These are phyloP conservation scores for Teinopalpus imperialis DNA, from an alignment of 2,888 invertebrate genomes.

Conservation along the genomic window DNA sequence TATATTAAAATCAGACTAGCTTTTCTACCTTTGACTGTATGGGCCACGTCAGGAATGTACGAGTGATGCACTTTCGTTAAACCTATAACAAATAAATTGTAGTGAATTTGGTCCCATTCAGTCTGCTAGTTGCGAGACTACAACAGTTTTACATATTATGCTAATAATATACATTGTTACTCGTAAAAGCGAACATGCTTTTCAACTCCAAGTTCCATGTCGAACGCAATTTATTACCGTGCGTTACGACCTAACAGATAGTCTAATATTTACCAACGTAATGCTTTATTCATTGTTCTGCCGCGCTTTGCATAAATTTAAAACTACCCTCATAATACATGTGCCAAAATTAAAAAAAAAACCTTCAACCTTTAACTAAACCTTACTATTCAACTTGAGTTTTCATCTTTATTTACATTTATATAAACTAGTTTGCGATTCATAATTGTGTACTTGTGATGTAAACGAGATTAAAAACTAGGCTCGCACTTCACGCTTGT, in stretches of 20 bases:
- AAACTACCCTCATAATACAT: slow-evolving; percentile 35
- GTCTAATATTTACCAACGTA: slow-evolving; percentile 34
- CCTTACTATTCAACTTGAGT: no score
- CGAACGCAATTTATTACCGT: slow-evolving; percentile 27
- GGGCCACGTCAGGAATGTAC: no score
- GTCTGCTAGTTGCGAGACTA: slow-evolving; percentile 28
- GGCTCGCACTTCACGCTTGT: slow-evolving; percentile 76
- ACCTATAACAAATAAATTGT: no score
- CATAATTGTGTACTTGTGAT: slow-evolving; percentile 11
- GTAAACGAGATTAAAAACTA: slow-evolving; percentile 31
- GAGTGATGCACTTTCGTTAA: no score
- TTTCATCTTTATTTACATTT: no score
- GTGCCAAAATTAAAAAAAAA: slow-evolving; percentile 61
- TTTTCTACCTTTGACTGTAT: no score
- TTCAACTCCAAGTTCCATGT: slow-evolving; percentile 50
- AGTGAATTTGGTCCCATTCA: no score
- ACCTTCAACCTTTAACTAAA: no score
- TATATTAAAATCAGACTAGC: no score
- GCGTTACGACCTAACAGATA: slow-evolving; percentile 39
- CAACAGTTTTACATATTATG: slow-evolving; percentile 45
- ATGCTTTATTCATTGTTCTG: slow-evolving; percentile 46
- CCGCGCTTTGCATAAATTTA: slow-evolving; percentile 51
- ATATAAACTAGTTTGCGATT: neutral
- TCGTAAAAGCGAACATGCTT: slow-evolving; percentile 43
- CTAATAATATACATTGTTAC: slow-evolving; percentile 46